phyloP scores from a whole-genome alignment of 2,888 invertebrate genomes.

The Xylocampa areola region DNA sequence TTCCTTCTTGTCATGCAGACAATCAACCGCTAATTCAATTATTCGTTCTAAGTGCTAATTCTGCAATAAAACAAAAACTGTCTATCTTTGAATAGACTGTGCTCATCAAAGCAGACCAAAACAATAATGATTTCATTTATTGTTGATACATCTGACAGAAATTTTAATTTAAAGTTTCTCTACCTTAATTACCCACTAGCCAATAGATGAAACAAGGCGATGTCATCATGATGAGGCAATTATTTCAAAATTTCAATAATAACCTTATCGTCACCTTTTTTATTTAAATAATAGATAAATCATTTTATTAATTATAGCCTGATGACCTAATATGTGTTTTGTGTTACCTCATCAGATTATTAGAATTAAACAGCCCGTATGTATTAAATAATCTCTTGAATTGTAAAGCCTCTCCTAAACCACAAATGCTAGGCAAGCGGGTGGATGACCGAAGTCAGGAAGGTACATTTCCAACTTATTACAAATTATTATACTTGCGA shows the following conservation, averaged over 20 bases:
- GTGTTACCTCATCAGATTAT: too few relatives aligned
- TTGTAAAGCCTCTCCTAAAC: too few relatives aligned
- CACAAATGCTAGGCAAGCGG: too few relatives aligned
- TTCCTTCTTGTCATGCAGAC: constrained; percentile 75
- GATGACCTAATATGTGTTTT: too few relatives aligned
- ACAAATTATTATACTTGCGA: too few relatives aligned
- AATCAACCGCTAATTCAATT: constrained; percentile 78
- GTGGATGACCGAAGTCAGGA: too few relatives aligned
- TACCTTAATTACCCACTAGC: constrained; percentile 19
- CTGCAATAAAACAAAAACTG: constrained; percentile 65
- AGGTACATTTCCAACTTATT: too few relatives aligned
- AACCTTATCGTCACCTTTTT: constrained; percentile 3
- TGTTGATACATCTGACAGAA: constrained; percentile 38
- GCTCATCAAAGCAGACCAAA: constrained; percentile 54
- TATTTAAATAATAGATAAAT: background rate
- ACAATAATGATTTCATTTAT: constrained; percentile 37
- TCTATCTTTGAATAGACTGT: constrained; percentile 36
- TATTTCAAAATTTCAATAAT: constrained; percentile 20
- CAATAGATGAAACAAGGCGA: constrained; percentile 4
- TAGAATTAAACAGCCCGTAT: too few relatives aligned
- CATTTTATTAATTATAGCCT: background rate
- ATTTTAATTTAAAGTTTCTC: constrained; percentile 45
- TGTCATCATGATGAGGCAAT: constrained; percentile 44
- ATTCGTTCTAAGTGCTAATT: constrained; percentile 69
- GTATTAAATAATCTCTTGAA: too few relatives aligned